Percentiles rank a stretch among this genome's conserved stretches.
phyloP scores from a whole-genome alignment of 2,888 invertebrate species.

The Leptarthrus brevirostris region DNA sequence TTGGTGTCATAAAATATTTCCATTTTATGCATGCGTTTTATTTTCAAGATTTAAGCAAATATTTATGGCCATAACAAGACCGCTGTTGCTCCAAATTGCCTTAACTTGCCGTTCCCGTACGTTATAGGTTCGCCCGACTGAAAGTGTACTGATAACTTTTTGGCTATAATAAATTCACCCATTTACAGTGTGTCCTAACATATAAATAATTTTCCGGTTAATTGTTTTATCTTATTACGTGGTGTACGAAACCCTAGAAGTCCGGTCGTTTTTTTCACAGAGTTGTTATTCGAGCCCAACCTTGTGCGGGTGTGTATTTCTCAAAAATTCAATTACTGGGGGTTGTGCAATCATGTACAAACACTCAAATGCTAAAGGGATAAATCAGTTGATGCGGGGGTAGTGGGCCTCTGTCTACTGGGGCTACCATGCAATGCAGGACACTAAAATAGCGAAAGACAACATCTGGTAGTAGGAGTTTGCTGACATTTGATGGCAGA shows the following conservation, averaged over 20 bases:
- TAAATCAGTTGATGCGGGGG: background rate
- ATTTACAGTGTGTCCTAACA: slow-evolving; percentile 35
- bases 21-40: slow-evolving; percentile 45
- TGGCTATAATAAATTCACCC: background rate
- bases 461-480: slow-evolving; percentile 43
- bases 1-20: slow-evolving; percentile 50
- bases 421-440: background rate
- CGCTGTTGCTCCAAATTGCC: background rate
- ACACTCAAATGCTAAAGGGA: slow-evolving; percentile 9
- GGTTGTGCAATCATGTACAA: slow-evolving; percentile 39
- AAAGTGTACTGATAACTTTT: no score
- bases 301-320: slow-evolving; percentile 36
- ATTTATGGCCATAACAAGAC: slow-evolving; percentile 19
- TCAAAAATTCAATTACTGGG: slow-evolving; percentile 53
- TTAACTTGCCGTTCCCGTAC: no score
- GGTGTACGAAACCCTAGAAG: no score
- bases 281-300: background rate
- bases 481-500: slow-evolving; percentile 54
- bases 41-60: slow-evolving; percentile 35
- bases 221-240: slow-evolving; percentile 54
- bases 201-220: slow-evolving; percentile 51
- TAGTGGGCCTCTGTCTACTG: background rate
- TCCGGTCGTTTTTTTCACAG: background rate
- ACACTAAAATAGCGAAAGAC: slow-evolving; percentile 20
- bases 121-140: no score